Conservation (phyloP, 2,797 vertebrate genomes). For the Pteronotus mesoamericanus region DNA sequence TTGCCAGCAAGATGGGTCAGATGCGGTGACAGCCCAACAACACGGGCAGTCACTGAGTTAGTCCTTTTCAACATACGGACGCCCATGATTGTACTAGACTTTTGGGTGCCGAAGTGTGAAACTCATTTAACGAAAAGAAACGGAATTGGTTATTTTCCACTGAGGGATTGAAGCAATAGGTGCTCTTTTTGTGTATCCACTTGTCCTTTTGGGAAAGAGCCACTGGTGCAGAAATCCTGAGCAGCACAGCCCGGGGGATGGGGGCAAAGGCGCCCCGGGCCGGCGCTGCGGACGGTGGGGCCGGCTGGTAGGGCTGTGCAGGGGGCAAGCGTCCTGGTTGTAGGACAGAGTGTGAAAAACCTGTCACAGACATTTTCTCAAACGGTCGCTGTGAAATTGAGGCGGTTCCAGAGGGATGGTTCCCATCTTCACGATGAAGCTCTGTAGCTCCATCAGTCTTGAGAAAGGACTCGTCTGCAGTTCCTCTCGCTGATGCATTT, state of each 20-base stretch:
- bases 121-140: background rate
- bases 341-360: background rate
- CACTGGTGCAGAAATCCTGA: background rate
- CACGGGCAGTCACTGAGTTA: slow-evolving; percentile 36
- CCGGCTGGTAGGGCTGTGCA: accelerated
- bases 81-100: slow-evolving; percentile 11
- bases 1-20: slow-evolving; percentile 61
- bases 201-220: background rate
- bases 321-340: background rate
- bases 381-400: background rate
- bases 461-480: background rate
- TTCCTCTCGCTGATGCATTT: background rate
- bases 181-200: background rate
- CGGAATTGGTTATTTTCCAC: background rate
- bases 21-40: slow-evolving; percentile 40
- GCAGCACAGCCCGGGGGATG: background rate
- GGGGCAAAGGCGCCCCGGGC: no score
- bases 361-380: background rate
- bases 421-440: background rate
- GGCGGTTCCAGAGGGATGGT: background rate
- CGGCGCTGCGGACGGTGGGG: background rate
- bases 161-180: background rate
- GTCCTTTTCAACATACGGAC: slow-evolving; percentile 11
- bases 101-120: background rate
- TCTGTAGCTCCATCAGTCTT: background rate